A percentile compares a stretch with the other conserved stretches of the same genome.
Evolutionary conservation across 2,888 invertebrate genomes (phyloP).

Genomic region (Drosophila fungiperda): DNA sequence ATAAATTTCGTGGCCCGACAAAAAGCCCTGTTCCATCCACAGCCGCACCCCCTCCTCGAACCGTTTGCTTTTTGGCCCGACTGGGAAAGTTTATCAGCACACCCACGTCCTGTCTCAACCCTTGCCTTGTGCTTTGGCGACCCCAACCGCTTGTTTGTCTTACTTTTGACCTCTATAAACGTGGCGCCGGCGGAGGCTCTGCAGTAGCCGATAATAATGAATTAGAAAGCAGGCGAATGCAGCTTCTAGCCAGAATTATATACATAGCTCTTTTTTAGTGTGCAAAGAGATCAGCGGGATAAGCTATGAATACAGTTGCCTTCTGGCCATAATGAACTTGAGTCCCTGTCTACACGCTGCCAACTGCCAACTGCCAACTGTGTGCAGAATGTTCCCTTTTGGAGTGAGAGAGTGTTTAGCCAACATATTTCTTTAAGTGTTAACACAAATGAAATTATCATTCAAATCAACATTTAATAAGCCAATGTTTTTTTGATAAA

Average conservation of each 20-base stretch:
- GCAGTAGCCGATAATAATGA: slow-evolving; percentile 72
- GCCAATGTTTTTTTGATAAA: neutral
- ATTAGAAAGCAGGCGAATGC: slow-evolving; percentile 51
- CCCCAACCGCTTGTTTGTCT: slow-evolving; percentile 75
- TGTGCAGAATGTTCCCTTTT: neutral
- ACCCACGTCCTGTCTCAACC: slow-evolving; percentile 19
- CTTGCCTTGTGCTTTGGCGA: slow-evolving; percentile 18
- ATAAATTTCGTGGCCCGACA: slow-evolving; percentile 64
- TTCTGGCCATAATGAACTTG: slow-evolving; percentile 35
- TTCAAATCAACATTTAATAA: neutral
- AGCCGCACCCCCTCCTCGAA: neutral
- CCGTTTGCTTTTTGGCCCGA: slow-evolving; percentile 48
- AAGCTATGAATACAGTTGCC: slow-evolving; percentile 37
- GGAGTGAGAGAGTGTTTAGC: neutral
- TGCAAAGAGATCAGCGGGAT: slow-evolving; percentile 38
- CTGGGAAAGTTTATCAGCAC: slow-evolving; percentile 73
- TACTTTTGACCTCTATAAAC: slow-evolving; percentile 79
- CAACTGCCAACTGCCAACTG: no score
- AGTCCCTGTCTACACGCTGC: slow-evolving; percentile 6
- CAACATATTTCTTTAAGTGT: neutral
- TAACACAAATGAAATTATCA: neutral
- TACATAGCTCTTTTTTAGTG: slow-evolving; percentile 14
- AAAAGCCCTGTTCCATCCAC: neutral
- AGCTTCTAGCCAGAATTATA: slow-evolving; percentile 23
- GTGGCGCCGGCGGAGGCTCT: slow-evolving; percentile 44